Base-by-base conservation (phyloP, 2,888 invertebrate species). In the Oxycera nigricornis region DNA sequence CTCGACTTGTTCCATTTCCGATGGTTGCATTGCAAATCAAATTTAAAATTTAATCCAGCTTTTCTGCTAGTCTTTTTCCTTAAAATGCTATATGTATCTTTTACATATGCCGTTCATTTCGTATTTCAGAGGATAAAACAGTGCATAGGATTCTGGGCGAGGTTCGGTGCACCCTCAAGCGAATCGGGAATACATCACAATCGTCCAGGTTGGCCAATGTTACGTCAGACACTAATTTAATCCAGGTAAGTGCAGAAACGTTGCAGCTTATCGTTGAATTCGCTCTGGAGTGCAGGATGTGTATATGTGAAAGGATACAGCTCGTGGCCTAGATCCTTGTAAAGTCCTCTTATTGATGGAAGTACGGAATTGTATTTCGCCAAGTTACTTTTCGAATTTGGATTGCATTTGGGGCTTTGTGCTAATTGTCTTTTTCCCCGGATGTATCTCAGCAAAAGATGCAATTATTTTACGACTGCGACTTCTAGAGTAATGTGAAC, bases 121-220 rank as follows among this genome's bases (percentile, higher is more conserved):
- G 65, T 67, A 52, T 76, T 65, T 1, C 76, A 78, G 79, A 76
- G 67, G 79, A 79, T 74, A 76, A 77, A 78, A 78, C 75, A 76
- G 75, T 78, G 46, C 78, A 77, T 31, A 76, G 76, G 75, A 79
- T 79, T 50, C 77, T 79, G 50, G 59, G 74, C 46, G 79, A 79
- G 73, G 79, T 79, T 72, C 78, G 79, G 72, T 76, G 77, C 72
- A 76, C 78, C 70, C 73, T 79, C 74, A 79, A 79, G 76, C 76
- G 79, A 77, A 46, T 76, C 62, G 74, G 41, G 74, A 68, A 41
- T 50, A 72, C 28, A 20, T 62, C 72, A 39, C 46, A 55, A 35
- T 68, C 74, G 31, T 26, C 70, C 26, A 74, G 28, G 30, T 57
- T 73, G 46, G 67, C 30, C 31, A 50, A 26, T 50, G 52, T 52